Evolutionary conservation across 1,140 invertebrate species (phyloP), one percentile per base, ranked within the genome.

Genomic region (Achatina immaculata): DNA sequence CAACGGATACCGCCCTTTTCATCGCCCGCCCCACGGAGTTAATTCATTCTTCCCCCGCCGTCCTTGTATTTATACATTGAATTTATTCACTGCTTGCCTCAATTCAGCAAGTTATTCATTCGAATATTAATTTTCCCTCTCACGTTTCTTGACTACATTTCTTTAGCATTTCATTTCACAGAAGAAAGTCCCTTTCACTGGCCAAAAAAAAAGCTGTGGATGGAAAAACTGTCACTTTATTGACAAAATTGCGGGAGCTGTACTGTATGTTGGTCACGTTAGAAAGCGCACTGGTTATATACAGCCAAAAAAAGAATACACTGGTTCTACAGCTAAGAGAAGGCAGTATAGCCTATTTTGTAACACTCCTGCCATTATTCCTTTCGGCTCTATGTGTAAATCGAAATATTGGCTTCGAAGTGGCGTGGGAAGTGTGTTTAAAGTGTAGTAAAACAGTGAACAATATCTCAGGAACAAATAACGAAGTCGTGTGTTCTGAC

Each of bases 71-170:
- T 24, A 55, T 55, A 21, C 21, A 55, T 4, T 55, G 11, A 55
- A 11, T n/a, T 4, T n/a, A 24, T 48, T 21, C 51, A 11, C 51
- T 55, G 3, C 3, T 21, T 24, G n/a, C 3, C 21, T 55, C 51
- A 11, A 21, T 55, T 55, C 51, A 55, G 2, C n/a, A 11, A 55
- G 51, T 55, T 24, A 21, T 55, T 55, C 51, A 55, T 24, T 21
- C 11, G 51, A 55, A 55, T 55, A 55, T 55, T 55, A 55, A 55
- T 55, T 55, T 55, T n/a, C n/a, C 51, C 51, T n/a, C 51, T n/a
- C 51, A 4, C 14, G 51, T 55, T 6, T 55, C 7, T 24, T 11
- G 45, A 11, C 45, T 19, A 19, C 45, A 48, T 19, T 19, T 19
- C 19, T 19, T 48, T 11, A 7, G 7, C n/a, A 14, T 55, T 55